A percentile compares a stretch with the other conserved stretches of the same genome.
Evolutionary conservation across 1,140 invertebrate genomes (phyloP).

Genomic region (Oreohelix idahoensis): DNA sequence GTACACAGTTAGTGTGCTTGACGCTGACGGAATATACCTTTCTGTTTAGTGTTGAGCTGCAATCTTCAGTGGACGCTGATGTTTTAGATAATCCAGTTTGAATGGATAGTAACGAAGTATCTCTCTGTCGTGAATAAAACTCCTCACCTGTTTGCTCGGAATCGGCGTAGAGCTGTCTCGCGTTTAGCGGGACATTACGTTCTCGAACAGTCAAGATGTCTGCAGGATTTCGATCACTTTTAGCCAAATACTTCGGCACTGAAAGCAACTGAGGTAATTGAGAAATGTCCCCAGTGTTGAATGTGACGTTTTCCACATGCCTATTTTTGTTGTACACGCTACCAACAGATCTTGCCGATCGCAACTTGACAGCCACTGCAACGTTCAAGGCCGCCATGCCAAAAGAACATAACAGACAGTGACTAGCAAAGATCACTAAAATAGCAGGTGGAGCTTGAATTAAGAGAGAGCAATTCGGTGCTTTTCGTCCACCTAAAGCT

Average conservation of each 20-base stretch:
- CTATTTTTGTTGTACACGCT: background rate
- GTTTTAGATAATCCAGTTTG: too few relatives aligned
- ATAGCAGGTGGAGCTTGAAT: background rate
- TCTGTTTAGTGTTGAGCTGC: too few relatives aligned
- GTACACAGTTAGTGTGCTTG: too few relatives aligned
- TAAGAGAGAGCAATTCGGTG: background rate
- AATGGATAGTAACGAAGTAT: too few relatives aligned
- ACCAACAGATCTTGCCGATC: background rate
- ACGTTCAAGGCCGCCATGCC: background rate
- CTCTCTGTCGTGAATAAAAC: too few relatives aligned
- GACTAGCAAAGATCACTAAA: background rate
- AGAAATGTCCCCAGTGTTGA: background rate
- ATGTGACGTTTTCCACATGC: background rate
- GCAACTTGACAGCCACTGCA: background rate
- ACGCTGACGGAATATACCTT: too few relatives aligned
- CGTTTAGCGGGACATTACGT: background rate
- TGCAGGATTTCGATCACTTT: background rate
- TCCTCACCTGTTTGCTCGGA: too few relatives aligned
- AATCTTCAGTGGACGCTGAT: too few relatives aligned
- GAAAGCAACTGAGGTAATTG: background rate
- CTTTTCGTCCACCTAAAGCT: background rate
- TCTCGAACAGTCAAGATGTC: background rate
- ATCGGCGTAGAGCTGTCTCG: background rate
- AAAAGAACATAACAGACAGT: background rate
- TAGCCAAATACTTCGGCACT: background rate